Evolutionary conservation across 2,797 vertebrate species (phyloP), one percentile per base, ranked within the genome.

Genomic region (Novumbra hubbsi): DNA sequence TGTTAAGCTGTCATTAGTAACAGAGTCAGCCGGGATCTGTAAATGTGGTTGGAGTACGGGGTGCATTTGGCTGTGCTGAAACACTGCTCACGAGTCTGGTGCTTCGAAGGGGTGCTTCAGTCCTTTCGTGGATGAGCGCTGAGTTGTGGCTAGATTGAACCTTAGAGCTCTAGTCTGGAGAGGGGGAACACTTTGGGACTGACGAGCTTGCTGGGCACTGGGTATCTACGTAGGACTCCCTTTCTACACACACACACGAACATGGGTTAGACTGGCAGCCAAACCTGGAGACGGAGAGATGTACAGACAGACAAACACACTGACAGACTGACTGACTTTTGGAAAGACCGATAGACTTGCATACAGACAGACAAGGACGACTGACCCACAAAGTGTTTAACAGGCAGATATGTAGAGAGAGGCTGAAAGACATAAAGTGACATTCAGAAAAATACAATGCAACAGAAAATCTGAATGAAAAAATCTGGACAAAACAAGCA

Each of bases 61-160:
- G 7, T n/a, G 66, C 80, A 71, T 66, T 68, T 17, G 75, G 83
- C 87, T 86, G 87, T 76, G 85, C 86, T 91, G 80, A 75, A 91
- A 90, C 88, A 81, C 83, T 88, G 90, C 80, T 75, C 74, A 49
- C 76, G 68, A 70, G 78, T 76, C 76, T 70, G 68, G 78, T 76
- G 85, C 84, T 88, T 83, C 38, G 8, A 83, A 85, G 83, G 76
- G 83, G 74, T 75, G 72, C 55, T 48, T 80, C 70, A 81, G 79
- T 79, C 48, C 81, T 80, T 76, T 57, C n/a, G 17, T 77, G 34
- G 78, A 76, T 32, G 63, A 72, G 72, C 69, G 60, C 41, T 76
- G 75, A 77, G 32, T 68, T 45, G 69, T n/a, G 50, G 72, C 52
- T 55, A 48, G 41, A 60, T 62, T 16, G 21, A 63, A 9, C 62